These are phyloP conservation scores for Propsilocerus akamusi DNA, from an alignment of 1,140 invertebrate genomes.

Conservation along the genomic window DNA sequence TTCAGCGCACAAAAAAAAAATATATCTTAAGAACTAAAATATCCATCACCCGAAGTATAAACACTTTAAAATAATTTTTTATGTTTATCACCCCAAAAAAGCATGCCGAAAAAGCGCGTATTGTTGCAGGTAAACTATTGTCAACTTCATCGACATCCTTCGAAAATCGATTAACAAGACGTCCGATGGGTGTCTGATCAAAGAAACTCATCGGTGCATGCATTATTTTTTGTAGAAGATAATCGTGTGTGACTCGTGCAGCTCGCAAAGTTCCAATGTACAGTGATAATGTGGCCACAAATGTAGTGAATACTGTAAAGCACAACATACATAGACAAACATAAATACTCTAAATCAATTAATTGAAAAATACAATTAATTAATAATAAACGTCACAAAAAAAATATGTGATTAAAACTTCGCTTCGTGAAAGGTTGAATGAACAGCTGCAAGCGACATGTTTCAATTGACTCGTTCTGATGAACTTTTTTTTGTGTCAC, in stretches of 20 bases:
- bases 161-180: conserved; percentile 47
- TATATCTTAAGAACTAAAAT: neutral
- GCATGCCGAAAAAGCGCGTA: conserved; percentile 15
- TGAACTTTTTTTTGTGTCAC: too few species aligned
- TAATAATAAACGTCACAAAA: too few species aligned
- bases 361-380: neutral
- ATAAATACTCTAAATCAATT: conserved; percentile 1
- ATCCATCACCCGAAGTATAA: neutral
- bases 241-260: conserved; percentile 42
- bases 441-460: too few species aligned
- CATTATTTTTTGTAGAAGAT: conserved; percentile 47
- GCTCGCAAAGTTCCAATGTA: conserved; percentile 51
- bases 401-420: too few species aligned
- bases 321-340: too few species aligned
- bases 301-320: conserved; percentile 42
- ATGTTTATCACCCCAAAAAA: conserved; percentile 11
- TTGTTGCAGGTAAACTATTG: conserved; percentile 19
- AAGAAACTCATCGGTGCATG: conserved; percentile 54
- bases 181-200: conserved; percentile 46
- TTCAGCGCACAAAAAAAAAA: too few species aligned
- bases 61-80: neutral
- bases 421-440: too few species aligned
- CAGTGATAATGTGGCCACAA: conserved; percentile 43
- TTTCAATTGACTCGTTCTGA: too few species aligned
- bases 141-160: conserved; percentile 47